Percentiles rank a stretch among this genome's conserved stretches.
These are phyloP conservation scores for Coregonus ussuriensis DNA, from an alignment of 2,797 vertebrate genomes.

Conservation along the genomic window DNA sequence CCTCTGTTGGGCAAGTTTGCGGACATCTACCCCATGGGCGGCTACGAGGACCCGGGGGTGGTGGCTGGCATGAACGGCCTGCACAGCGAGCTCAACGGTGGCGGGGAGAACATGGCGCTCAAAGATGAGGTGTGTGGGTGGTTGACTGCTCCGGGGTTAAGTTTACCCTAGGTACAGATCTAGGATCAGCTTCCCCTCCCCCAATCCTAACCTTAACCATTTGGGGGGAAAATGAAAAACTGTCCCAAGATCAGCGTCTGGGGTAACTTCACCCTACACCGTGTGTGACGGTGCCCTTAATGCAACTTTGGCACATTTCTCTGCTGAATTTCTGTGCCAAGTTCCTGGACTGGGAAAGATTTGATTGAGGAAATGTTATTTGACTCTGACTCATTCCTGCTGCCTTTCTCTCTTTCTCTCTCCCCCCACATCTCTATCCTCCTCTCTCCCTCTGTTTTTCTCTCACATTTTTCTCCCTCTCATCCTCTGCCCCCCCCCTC, in stretches of 20 bases:
- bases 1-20: conserved; percentile 88
- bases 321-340: no score
- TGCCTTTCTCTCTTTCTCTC: background rate
- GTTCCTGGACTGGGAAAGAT: no score
- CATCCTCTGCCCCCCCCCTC: background rate
- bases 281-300: no score
- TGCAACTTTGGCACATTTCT: no score
- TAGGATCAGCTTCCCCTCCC: background rate
- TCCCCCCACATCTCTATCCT: conserved; percentile 16
- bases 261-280: no score
- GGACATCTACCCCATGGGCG: conserved; percentile 88
- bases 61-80: conserved; percentile 86
- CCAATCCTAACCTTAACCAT: background rate
- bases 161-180: background rate
- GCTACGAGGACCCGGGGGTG: conserved; percentile 81
- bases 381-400: background rate
- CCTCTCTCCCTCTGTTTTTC: conserved; percentile 29
- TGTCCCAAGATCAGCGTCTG: background rate
- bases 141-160: no score
- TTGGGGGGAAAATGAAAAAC: background rate
- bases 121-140: conserved; percentile 84
- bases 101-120: conserved; percentile 80
- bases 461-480: background rate
- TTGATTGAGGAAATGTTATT: background rate
- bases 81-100: conserved; percentile 84